Evolutionary conservation across 2,113 vertebrate genomes (phyloP).

Genomic region (Salvelinus sp.): DNA sequence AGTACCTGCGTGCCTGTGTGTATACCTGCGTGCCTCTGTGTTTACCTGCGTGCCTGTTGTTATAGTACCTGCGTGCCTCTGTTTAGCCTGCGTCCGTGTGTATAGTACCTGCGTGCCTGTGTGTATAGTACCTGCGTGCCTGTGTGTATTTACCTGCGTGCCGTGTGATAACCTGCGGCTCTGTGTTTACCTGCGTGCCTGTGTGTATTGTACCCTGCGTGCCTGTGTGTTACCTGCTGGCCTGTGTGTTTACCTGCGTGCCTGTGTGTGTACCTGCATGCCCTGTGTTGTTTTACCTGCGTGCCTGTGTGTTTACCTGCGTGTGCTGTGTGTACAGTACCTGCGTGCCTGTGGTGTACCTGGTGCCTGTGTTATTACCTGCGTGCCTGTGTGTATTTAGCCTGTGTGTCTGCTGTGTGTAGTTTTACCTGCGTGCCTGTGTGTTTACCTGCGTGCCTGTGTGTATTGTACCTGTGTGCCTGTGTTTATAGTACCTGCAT

Average conservation of each 20-base stretch:
- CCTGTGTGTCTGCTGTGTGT: no score
- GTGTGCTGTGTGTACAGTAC: not conserved
- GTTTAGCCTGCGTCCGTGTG: not conserved
- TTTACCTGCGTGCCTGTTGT: not conserved
- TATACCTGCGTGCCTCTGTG: no score
- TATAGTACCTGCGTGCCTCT: not conserved
- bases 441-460: not conserved
- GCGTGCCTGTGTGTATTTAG: not conserved
- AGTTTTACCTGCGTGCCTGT: not conserved
- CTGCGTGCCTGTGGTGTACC: not conserved
- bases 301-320: not conserved
- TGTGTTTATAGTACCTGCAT: not conserved
- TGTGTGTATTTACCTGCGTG: no score
- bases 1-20: no score
- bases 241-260: not conserved
- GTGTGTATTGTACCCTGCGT: not conserved
- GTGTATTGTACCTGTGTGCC: not conserved
- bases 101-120: not conserved
- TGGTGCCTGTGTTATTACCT: not conserved
- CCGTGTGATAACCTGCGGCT: no score
- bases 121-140: no score
- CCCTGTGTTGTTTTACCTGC: not conserved
- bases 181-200: not conserved
- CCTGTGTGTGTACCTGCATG: not conserved
- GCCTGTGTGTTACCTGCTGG: not conserved